Conservation (phyloP, 35 echinoderm and acorn worm species). For the Heliocidaris erythrogramma region DNA sequence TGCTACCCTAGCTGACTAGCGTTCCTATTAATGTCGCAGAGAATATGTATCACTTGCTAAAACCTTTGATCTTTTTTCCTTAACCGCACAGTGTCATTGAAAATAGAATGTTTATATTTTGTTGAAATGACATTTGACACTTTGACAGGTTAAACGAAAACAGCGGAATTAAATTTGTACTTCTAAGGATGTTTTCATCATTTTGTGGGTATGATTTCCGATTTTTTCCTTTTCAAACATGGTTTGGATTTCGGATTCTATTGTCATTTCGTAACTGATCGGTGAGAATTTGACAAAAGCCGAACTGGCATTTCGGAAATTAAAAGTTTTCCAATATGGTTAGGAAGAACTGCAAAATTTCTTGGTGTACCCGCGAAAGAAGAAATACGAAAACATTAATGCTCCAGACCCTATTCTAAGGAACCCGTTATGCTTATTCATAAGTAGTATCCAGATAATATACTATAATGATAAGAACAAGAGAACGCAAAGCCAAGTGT, state of each 20-base stretch:
- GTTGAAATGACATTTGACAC: background rate
- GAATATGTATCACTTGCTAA: background rate
- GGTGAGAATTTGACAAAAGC: conserved; percentile 9
- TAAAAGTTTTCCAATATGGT: background rate
- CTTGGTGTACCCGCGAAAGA: background rate
- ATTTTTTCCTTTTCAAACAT: background rate
- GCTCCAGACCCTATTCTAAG: background rate
- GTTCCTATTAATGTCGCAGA: background rate
- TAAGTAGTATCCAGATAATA: background rate
- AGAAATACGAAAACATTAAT: background rate
- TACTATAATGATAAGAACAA: background rate
- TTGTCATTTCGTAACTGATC: conserved; percentile 16
- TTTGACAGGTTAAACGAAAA: conserved; percentile 13
- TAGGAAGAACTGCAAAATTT: background rate
- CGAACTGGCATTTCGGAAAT: background rate
- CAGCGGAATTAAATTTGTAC: conserved; percentile 9
- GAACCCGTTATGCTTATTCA: background rate
- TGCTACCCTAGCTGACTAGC: background rate
- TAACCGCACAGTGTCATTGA: background rate
- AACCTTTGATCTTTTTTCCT: background rate
- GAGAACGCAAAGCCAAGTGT: background rate
- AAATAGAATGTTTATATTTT: conserved; percentile 14
- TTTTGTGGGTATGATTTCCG: conserved; percentile 2
- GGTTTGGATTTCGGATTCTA: background rate
- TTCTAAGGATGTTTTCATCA: background rate